Conservation (phyloP, 35 echinoderm and acorn worm genomes). For the Acanthaster planci region DNA sequence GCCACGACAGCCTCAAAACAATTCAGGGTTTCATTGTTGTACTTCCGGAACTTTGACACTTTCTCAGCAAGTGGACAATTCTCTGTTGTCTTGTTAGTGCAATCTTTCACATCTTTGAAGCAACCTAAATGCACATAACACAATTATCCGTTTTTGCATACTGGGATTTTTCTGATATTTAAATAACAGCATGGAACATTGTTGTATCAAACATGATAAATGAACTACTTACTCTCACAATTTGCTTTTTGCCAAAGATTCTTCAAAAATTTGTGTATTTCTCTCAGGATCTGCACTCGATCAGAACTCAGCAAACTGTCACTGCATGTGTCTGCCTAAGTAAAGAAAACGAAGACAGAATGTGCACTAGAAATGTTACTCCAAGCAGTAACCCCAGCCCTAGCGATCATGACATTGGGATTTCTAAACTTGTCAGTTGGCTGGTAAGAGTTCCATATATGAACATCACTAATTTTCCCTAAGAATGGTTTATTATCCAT, state of each 20-base stretch:
- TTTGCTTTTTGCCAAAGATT: constrained; percentile 44
- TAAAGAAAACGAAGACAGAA: background rate
- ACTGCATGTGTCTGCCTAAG: constrained; percentile 38
- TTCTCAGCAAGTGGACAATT: constrained; percentile 11
- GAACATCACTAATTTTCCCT: too few relatives aligned
- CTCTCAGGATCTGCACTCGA: constrained; percentile 47
- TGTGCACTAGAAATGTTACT: too few relatives aligned
- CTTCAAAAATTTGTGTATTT: constrained; percentile 42
- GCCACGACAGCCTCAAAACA: constrained; percentile 26
- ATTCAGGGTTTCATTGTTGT: constrained; percentile 7
- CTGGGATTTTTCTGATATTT: too few relatives aligned
- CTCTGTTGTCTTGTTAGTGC: background rate
- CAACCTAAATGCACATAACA: background rate
- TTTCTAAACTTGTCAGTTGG: too few relatives aligned
- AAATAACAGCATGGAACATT: too few relatives aligned
- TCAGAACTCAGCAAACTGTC: constrained; percentile 46
- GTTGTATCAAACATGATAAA: background rate
- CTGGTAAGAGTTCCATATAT: too few relatives aligned
- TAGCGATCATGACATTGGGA: too few relatives aligned
- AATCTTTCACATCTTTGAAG: background rate
- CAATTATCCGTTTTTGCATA: background rate
- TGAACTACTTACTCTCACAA: constrained; percentile 70
- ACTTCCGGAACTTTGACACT: constrained; percentile 5
- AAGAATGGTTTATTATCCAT: too few relatives aligned
- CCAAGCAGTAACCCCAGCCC: too few relatives aligned